phyloP scores from a whole-genome alignment of 2,888 invertebrate species.

The Monopis laevigella region DNA sequence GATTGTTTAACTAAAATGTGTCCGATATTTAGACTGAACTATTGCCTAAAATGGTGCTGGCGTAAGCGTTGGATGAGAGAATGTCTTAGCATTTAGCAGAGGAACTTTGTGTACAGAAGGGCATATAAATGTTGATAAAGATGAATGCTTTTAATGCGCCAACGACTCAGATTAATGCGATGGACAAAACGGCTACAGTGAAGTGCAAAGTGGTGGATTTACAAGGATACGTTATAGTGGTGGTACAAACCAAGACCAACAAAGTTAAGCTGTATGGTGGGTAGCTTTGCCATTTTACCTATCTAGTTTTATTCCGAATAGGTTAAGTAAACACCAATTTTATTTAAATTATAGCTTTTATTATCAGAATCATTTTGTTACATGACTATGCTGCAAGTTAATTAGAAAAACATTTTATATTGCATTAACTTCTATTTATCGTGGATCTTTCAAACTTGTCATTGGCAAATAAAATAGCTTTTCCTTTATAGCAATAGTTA shows the following conservation, averaged over 20 bases:
- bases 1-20: constrained; percentile 41
- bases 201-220: constrained; percentile 80
- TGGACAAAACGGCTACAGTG: constrained; percentile 59
- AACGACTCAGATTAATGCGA: constrained; percentile 55
- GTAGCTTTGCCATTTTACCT: too few relatives aligned
- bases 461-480: too few relatives aligned
- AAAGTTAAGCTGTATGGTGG: constrained; percentile 92
- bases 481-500: too few relatives aligned
- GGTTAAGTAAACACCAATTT: too few relatives aligned
- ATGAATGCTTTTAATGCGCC: constrained; percentile 62
- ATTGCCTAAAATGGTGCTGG: constrained; percentile 59
- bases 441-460: too few relatives aligned
- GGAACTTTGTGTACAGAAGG: constrained; percentile 16
- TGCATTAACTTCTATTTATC: too few relatives aligned
- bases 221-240: constrained; percentile 94
- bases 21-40: constrained; percentile 34
- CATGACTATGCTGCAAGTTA: too few relatives aligned
- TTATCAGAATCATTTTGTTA: too few relatives aligned
- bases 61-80: constrained; percentile 47
- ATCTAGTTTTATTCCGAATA: too few relatives aligned
- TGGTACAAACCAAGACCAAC: constrained; percentile 93
- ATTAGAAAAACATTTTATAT: too few relatives aligned
- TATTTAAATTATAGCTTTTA: too few relatives aligned
- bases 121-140: constrained; percentile 25
- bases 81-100: constrained; percentile 7